Base-by-base conservation (phyloP, 2,113 vertebrate species). In the Fulmarus glacialis region DNA sequence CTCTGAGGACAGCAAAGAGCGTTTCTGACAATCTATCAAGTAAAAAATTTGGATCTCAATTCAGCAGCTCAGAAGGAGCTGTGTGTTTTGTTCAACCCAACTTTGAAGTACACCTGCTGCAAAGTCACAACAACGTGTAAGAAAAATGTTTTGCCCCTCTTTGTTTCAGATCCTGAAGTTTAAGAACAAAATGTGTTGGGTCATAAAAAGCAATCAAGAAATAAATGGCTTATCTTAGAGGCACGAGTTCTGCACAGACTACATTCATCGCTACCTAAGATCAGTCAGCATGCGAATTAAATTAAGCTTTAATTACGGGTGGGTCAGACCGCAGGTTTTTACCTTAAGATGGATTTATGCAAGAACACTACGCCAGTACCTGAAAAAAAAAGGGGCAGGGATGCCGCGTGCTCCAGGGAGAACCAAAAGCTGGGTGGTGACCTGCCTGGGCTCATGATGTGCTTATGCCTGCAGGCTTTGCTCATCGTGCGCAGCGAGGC, bases 401-500 rank as follows among this genome's bases (percentile, higher is more conserved):
- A 93, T 66, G 48, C 58, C 40, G 14, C 5, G 0, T 52, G 91
- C 53, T 60, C 32, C 3, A 2, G 29, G n/a, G 38, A 85, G 53
- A 70, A 43, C 13, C 19, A 85, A 43, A 77, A 87, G 43, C 11
- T 32, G 63, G 30, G 52, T 90, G 56, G 38, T 89, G 92, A 72
- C 52, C 68, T 90, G 95, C 77, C 80, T 22, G 55, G 71, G 77
- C 86, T 43, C 85, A 87, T 83, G 59, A 22, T 4, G 34, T 30
- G 64, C 30, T 70, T 24, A 6, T 38, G 82, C 64, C 82, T 55
- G 32, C 42, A 74, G 63, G 67, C 67, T 59, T 45, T 42, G 47
- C 55, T 90, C 67, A 52, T 21, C 50, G 5, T 0, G 1, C 8
- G 2, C 2, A 2, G 48, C 2, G 0, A 89, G 83, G 68, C 36